phyloP scores from a whole-genome alignment of 2,797 vertebrate genomes.

The Sardinella longiceps region DNA sequence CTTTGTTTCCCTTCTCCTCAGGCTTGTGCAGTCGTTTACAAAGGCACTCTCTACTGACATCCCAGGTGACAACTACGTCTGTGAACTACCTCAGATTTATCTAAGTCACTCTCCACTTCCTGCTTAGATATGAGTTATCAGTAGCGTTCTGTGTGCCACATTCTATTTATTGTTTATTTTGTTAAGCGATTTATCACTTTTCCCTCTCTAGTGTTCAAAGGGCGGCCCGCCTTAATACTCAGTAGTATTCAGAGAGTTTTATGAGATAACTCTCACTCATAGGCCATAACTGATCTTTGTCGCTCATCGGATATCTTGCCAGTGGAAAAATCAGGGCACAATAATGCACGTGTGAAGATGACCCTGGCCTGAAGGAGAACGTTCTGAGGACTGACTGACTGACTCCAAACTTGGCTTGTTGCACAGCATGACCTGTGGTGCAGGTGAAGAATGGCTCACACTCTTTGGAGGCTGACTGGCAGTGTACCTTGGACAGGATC shows the following conservation, averaged over 20 bases:
- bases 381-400: background rate
- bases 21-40: too few relatives aligned
- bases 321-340: background rate
- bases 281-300: conserved; percentile 28
- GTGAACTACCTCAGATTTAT: background rate
- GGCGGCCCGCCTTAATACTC: background rate
- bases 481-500: background rate
- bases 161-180: conserved; percentile 33
- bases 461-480: background rate
- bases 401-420: background rate
- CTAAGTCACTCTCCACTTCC: background rate
- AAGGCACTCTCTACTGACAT: background rate
- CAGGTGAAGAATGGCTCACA: background rate
- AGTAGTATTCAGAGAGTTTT: background rate
- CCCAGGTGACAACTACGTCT: background rate
- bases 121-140: conserved; percentile 28
- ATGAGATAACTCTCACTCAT: conserved; percentile 24
- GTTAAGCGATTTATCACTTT: background rate
- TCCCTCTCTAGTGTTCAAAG: background rate
- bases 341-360: background rate
- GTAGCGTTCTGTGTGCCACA: conserved; percentile 22
- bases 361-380: conserved; percentile 10
- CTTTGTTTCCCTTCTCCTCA: too few relatives aligned
- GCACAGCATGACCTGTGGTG: too few relatives aligned
- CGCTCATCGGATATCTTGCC: background rate